phyloP scores from a whole-genome alignment of 2,113 vertebrate genomes.

The Prionailurus bengalensis region DNA sequence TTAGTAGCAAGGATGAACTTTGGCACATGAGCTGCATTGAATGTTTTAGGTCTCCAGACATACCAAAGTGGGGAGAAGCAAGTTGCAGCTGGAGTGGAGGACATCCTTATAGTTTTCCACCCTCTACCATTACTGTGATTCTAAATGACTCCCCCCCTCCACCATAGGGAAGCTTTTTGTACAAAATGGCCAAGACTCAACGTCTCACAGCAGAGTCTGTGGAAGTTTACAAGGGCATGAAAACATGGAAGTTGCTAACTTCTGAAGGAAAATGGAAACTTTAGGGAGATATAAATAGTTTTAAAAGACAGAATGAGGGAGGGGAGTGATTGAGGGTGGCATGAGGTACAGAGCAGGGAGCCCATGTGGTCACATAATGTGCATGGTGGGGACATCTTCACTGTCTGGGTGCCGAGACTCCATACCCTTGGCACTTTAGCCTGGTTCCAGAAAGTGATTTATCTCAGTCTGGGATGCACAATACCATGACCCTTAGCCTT shows the following conservation, averaged over 20 bases:
- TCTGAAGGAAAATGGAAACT: not conserved
- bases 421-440: not conserved
- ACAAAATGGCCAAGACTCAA: not conserved
- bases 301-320: not conserved
- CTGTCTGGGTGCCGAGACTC: not conserved
- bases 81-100: not conserved
- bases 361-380: not conserved
- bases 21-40: not conserved
- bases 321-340: not conserved
- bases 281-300: not conserved
- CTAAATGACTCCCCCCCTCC: too few relatives aligned
- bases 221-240: not conserved
- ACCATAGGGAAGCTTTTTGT: not conserved
- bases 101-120: not conserved
- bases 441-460: not conserved
- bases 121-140: not conserved
- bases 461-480: not conserved
- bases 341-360: not conserved
- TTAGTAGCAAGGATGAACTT: not conserved
- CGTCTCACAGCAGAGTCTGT: accelerated
- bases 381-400: too few relatives aligned
- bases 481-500: too few relatives aligned
- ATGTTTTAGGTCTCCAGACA: not conserved
- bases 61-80: not conserved
- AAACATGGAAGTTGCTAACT: not conserved